Conservation (phyloP, 2,888 invertebrate genomes). For the Drosophila longiperda region DNA sequence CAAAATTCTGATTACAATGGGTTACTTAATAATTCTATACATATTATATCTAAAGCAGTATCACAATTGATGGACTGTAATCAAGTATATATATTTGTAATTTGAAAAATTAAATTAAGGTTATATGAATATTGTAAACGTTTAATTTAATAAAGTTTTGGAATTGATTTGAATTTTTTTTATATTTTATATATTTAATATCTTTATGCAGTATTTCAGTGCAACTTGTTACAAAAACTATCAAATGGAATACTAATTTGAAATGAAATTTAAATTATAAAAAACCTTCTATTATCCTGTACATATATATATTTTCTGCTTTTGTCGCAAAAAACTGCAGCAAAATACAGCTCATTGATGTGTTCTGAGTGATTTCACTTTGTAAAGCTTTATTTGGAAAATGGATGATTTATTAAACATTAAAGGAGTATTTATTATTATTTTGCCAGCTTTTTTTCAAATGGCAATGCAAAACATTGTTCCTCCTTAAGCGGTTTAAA, state of each 20-base stretch:
- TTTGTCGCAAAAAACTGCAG: not conserved
- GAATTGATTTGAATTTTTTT: not conserved
- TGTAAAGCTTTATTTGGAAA: conserved; percentile 42
- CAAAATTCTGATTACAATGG: not conserved
- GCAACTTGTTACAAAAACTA: not conserved
- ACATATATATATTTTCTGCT: not conserved
- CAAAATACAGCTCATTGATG: not conserved
- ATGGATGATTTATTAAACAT: conserved; percentile 30
- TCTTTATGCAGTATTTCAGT: not conserved
- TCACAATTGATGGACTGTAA: not conserved
- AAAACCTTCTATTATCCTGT: too few relatives aligned
- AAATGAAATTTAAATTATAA: not conserved
- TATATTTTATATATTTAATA: not conserved
- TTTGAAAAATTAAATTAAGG: not conserved
- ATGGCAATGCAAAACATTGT: conserved; percentile 1
- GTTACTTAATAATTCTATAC: not conserved
- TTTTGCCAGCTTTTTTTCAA: conserved; percentile 33
- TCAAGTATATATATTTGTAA: not conserved
- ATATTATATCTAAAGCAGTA: too few relatives aligned
- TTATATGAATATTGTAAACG: not conserved
- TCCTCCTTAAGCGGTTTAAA: conserved; percentile 19
- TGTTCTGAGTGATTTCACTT: conserved; percentile 17
- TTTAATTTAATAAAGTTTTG: not conserved
- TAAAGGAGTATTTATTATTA: conserved; percentile 14
- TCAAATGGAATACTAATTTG: not conserved